These are phyloP conservation scores for Drosophila auraria DNA, from an alignment of 1,140 invertebrate genomes.

Conservation along the genomic window DNA sequence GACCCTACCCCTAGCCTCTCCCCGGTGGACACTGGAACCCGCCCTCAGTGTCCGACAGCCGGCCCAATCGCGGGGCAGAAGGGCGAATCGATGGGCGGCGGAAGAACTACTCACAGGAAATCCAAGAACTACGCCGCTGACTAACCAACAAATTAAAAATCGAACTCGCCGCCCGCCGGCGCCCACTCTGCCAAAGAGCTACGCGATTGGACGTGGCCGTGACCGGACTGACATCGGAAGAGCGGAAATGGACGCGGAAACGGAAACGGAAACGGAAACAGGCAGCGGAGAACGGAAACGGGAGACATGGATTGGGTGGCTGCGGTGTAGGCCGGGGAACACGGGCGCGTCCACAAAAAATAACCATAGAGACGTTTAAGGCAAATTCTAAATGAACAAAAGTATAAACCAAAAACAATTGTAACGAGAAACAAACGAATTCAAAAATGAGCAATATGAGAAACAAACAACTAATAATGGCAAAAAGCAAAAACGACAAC, in stretches of 20 bases:
- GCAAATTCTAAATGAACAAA: conserved; percentile 83
- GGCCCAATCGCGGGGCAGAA: conserved; percentile 4
- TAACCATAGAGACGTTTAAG: conserved; percentile 83
- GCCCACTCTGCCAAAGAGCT: conserved; percentile 18
- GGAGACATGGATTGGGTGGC: conserved; percentile 11
- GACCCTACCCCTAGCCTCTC: neutral
- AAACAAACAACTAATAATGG: conserved; percentile 80
- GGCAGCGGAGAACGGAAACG: conserved; percentile 20
- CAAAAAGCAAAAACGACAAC: conserved; percentile 81
- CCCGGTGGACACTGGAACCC: neutral
- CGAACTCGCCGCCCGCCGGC: conserved; percentile 27
- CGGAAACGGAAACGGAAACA: conserved; percentile 1
- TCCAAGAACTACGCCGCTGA: conserved; percentile 15
- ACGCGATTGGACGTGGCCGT: conserved; percentile 1
- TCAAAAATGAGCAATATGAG: conserved; percentile 79
- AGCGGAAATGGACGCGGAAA: conserved; percentile 1
- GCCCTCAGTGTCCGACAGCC: neutral
- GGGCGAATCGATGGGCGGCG: conserved; percentile 17
- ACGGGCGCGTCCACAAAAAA: conserved; percentile 75
- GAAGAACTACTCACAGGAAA: conserved; percentile 23
- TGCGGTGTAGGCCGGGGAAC: conserved; percentile 22
- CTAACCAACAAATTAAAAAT: conserved; percentile 12
- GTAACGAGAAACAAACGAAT: conserved; percentile 74
- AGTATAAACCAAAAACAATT: conserved; percentile 82
- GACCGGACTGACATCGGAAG: neutral